Evolutionary conservation across 2,888 invertebrate genomes (phyloP), one percentile per base, ranked within the genome.

Genomic region (Azorinus chamasolen): DNA sequence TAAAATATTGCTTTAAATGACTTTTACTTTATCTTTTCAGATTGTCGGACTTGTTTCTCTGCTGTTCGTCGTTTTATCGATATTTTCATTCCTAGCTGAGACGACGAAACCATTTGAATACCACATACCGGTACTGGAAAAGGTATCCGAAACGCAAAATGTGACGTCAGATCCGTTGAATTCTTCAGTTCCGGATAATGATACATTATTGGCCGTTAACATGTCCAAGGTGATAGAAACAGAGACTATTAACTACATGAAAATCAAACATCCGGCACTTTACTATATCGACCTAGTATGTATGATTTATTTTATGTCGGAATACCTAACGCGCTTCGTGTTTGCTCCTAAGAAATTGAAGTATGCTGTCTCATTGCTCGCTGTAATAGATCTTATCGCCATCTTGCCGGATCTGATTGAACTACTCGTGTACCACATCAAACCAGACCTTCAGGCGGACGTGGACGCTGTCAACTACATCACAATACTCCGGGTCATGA

Each of bases 401-500:
- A 79, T 88, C 0, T 27, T 91, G 0, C 87, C 88, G 0, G 90
- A 90, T 61, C 87, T 88, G 57, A 72, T 89, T 2, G 88, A 91
- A 51, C 57, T 88, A 5, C 61, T 89, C 6, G 79, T 89, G 10
- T 73, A 83, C 27, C 57, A 58, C 6, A 50, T 82, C 0, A 59
- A 77, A 27, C 82, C 83, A 0, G 79, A 80, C 5, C 53, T 80
- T 0, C 57, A 63, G 10, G 65, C 45, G 22, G 77, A 76, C 20
- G 64, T 68, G 10, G 74, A 69, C 5, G 61, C 77, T 14, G 64
- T 88, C 3, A 70, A 85, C 25, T 84, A 87, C 51, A 84, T 91
- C 20, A 81, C 85, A 0, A 61, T 89, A 10, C 76, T 91, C 10
- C 72, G 88, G 8, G 83, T 91, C 6, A 82, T 87, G 50, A 73